These are phyloP conservation scores for Nysson spinosus DNA, from an alignment of 2,888 invertebrate species.

Conservation along the genomic window DNA sequence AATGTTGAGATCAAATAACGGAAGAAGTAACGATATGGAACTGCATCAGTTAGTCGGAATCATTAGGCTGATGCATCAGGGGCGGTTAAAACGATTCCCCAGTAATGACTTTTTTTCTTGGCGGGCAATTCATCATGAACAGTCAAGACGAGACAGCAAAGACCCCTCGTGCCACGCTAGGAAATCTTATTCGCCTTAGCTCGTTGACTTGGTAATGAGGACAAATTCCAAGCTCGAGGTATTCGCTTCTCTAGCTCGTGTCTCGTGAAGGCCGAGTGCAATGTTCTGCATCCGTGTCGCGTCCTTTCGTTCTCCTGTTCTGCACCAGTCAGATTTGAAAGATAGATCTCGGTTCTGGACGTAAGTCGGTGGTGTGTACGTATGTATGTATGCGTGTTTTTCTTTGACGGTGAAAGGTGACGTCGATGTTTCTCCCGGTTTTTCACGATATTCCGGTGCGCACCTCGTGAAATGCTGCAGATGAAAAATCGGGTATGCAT, in stretches of 20 bases:
- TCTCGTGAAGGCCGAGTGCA: neutral
- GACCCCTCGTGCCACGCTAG: neutral
- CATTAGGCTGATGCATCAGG: too few relatives aligned
- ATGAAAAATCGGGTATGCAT: too few relatives aligned
- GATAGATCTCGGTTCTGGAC: neutral
- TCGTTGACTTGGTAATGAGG: conserved; percentile 35
- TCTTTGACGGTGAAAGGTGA: neutral
- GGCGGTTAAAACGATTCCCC: too few relatives aligned
- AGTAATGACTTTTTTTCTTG: too few relatives aligned
- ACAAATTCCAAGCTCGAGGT: conserved; percentile 19
- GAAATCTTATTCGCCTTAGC: conserved; percentile 22
- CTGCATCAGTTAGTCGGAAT: too few relatives aligned
- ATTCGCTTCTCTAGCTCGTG: conserved; percentile 6
- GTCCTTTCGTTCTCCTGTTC: neutral
- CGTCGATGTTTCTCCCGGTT: neutral
- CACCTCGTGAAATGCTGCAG: too few relatives aligned
- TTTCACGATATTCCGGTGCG: too few relatives aligned
- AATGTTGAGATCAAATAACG: too few relatives aligned
- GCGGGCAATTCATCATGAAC: too few relatives aligned
- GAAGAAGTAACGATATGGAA: too few relatives aligned
- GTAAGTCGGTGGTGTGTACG: too few relatives aligned
- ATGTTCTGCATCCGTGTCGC: conserved; percentile 4
- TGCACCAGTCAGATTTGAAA: neutral
- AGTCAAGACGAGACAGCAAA: conserved; percentile 5
- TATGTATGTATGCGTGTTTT: too few relatives aligned